These are phyloP conservation scores for Petrolisthes manimaculis DNA, from an alignment of 2,888 invertebrate genomes.

Conservation along the genomic window DNA sequence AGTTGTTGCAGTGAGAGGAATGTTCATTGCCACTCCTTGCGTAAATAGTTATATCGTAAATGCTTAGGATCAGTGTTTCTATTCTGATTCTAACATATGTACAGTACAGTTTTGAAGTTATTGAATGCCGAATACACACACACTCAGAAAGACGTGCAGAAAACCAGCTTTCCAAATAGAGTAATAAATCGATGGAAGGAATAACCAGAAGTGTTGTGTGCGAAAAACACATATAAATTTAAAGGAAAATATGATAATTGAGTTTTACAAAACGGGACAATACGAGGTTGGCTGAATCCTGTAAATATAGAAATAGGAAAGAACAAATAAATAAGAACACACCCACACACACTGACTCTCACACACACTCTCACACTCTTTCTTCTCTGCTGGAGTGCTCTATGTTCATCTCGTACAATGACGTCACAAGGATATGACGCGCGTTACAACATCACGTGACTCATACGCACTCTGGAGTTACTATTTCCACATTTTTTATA, in stretches of 20 bases:
- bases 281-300: not conserved
- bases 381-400: not conserved
- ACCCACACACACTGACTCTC: not conserved
- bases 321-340: not conserved
- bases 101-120: no score
- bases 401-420: not conserved
- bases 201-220: no score
- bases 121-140: not conserved
- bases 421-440: not conserved
- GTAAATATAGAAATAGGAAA: not conserved
- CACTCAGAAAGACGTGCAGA: not conserved
- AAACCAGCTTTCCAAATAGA: not conserved
- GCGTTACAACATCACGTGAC: not conserved
- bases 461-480: not conserved
- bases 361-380: slow-evolving; percentile 11
- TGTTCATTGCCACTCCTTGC: no score
- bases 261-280: not conserved
- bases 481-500: not conserved
- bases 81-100: no score
- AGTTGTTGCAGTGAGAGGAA: no score
- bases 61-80: no score
- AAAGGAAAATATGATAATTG: no score
- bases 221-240: not conserved
- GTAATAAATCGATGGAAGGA: no score
- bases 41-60: no score